Conservation (phyloP, 1,140 invertebrate species). For the Leptonema lineaticorne region DNA sequence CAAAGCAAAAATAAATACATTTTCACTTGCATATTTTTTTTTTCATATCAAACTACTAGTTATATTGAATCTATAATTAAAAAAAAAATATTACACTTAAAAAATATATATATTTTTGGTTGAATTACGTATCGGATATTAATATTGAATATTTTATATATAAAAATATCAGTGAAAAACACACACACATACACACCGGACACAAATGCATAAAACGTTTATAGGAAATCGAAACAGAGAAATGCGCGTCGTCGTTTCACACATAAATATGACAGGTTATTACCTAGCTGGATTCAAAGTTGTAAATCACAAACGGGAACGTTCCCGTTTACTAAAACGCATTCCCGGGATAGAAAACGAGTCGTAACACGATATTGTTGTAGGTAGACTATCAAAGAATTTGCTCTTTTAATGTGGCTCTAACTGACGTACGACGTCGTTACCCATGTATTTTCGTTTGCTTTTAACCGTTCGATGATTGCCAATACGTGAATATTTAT, state of each 20-base stretch:
- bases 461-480: not conserved
- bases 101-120: too few relatives aligned
- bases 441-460: not conserved
- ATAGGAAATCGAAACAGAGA: conserved; percentile 11
- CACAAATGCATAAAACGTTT: too few relatives aligned
- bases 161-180: too few relatives aligned
- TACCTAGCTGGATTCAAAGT: not conserved
- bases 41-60: too few relatives aligned
- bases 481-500: not conserved
- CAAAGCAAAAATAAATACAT: too few relatives aligned
- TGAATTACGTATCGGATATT: too few relatives aligned
- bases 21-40: too few relatives aligned
- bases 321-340: not conserved
- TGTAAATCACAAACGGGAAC: not conserved
- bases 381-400: not conserved
- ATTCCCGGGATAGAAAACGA: not conserved
- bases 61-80: too few relatives aligned
- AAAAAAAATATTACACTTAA: too few relatives aligned
- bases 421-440: not conserved
- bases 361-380: conserved; percentile 6
- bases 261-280: not conserved
- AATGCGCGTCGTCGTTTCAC: not conserved
- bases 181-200: too few relatives aligned
- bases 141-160: too few relatives aligned
- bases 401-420: not conserved